A percentile compares a stretch with the other conserved stretches of the same genome.
Evolutionary conservation across 2,888 invertebrate species (phyloP).

Genomic region (Drosophila ustulata): DNA sequence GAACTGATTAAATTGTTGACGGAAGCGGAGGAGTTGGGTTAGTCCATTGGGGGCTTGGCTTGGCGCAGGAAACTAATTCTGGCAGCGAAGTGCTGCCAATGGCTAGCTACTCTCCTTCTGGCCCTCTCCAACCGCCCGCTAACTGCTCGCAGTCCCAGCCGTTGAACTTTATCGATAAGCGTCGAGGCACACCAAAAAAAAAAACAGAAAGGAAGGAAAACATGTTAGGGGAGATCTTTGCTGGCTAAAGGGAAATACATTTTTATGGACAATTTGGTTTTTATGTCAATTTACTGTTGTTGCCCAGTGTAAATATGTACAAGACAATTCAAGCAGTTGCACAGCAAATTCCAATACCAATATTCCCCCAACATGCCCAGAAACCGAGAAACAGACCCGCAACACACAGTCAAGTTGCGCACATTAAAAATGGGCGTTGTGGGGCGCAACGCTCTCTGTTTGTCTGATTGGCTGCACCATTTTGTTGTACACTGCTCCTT

Average conservation of each 20-base stretch:
- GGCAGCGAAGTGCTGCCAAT: conserved; percentile 64
- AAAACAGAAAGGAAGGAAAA: conserved; percentile 28
- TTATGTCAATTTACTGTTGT: conserved; percentile 80
- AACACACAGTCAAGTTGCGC: conserved; percentile 31
- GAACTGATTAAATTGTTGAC: conserved; percentile 80
- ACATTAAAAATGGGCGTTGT: conserved; percentile 73
- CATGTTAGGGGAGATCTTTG: conserved; percentile 59
- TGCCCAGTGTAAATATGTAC: conserved; percentile 72
- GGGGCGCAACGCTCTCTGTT: conserved; percentile 52
- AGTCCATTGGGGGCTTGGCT: conserved; percentile 44
- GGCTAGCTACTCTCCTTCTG: conserved; percentile 1
- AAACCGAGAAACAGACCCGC: conserved; percentile 1
- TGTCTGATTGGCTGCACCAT: conserved; percentile 70
- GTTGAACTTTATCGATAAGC: conserved; percentile 79
- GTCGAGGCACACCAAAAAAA: conserved; percentile 34
- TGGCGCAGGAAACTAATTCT: conserved; percentile 71
- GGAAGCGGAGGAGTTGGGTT: conserved; percentile 37
- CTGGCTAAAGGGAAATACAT: conserved; percentile 77
- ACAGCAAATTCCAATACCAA: conserved; percentile 57
- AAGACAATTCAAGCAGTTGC: conserved; percentile 78
- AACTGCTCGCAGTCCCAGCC: conserved; percentile 35
- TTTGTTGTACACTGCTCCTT: conserved; percentile 23
- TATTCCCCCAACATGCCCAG: conserved; percentile 26
- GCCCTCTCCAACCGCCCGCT: neutral
- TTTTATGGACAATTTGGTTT: conserved; percentile 81